Percentiles rank a stretch among this genome's conserved stretches.
Evolutionary conservation across 1,140 invertebrate species (phyloP).

Genomic region (Ostrea edulis): DNA sequence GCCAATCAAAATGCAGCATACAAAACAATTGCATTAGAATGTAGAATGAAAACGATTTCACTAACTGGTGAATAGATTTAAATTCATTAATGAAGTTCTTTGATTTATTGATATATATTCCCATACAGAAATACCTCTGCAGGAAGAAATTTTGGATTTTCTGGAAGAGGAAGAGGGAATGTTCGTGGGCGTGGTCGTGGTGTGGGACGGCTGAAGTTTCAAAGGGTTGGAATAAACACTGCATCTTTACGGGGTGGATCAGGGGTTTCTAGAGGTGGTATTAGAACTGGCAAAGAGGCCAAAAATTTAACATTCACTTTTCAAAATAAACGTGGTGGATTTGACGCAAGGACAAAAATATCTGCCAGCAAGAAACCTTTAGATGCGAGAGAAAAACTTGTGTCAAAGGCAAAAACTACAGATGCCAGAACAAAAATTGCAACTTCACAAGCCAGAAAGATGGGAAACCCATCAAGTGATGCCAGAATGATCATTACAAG

Average conservation of each 20-base stretch:
- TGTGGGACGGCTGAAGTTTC: not conserved
- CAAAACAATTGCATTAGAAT: no score
- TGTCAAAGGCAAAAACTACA: constrained; percentile 54
- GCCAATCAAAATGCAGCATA: no score
- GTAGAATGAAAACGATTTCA: no score
- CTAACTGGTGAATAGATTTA: no score
- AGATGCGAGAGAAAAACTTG: constrained; percentile 65
- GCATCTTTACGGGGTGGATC: not conserved
- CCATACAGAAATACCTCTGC: not conserved
- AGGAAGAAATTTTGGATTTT: not conserved
- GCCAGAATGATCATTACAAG: constrained; percentile 14
- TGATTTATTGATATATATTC: not conserved
- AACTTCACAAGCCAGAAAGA: constrained; percentile 82
- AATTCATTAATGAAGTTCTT: not conserved
- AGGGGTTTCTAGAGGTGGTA: not conserved
- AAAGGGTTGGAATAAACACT: not conserved
- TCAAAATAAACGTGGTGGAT: not conserved
- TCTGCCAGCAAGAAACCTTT: constrained; percentile 31
- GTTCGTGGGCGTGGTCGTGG: not conserved
- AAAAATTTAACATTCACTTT: constrained; percentile 35
- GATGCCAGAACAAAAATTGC: constrained; percentile 87
- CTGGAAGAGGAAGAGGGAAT: constrained; percentile 31
- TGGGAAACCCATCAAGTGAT: not conserved
- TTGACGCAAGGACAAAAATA: constrained; percentile 67
- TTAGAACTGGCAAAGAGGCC: not conserved